phyloP scores from a whole-genome alignment of 2,888 invertebrate genomes.

The Cybosia mesomella region DNA sequence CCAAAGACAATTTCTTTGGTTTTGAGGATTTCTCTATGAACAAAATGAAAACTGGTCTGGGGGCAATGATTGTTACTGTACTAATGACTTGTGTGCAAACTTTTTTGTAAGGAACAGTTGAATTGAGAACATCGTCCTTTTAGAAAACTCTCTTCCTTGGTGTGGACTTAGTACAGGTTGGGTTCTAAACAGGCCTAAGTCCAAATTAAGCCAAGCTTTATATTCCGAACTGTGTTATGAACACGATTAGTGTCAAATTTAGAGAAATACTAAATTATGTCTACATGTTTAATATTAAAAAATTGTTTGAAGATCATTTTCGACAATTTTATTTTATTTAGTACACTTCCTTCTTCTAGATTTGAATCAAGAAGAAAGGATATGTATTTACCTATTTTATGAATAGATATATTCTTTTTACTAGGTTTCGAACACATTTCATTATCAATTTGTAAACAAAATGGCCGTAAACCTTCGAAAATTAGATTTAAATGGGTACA shows the following conservation, averaged over 20 bases:
- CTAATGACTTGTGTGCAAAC: neutral
- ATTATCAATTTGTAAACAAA: neutral
- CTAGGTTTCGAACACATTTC: neutral
- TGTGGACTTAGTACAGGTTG: constrained; percentile 37
- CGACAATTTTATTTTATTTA: neutral
- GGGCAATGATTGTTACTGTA: no score
- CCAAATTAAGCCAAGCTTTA: constrained; percentile 65
- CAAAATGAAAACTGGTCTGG: neutral
- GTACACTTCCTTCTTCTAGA: neutral
- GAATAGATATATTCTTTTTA: neutral
- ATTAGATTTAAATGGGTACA: neutral
- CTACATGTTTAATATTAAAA: constrained; percentile 33
- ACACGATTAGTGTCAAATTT: constrained; percentile 62
- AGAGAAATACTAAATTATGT: constrained; percentile 44
- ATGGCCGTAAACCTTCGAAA: neutral
- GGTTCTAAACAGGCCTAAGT: constrained; percentile 62
- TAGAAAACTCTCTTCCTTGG: constrained; percentile 25
- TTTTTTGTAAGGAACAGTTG: neutral
- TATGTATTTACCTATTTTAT: neutral
- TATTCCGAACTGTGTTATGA: constrained; percentile 58
- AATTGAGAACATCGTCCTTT: neutral
- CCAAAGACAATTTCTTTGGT: neutral
- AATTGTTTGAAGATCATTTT: constrained; percentile 26
- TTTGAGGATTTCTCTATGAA: neutral
- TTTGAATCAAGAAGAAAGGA: neutral